These are phyloP conservation scores for Lymantria monacha DNA, from an alignment of 2,888 invertebrate species.

Conservation along the genomic window DNA sequence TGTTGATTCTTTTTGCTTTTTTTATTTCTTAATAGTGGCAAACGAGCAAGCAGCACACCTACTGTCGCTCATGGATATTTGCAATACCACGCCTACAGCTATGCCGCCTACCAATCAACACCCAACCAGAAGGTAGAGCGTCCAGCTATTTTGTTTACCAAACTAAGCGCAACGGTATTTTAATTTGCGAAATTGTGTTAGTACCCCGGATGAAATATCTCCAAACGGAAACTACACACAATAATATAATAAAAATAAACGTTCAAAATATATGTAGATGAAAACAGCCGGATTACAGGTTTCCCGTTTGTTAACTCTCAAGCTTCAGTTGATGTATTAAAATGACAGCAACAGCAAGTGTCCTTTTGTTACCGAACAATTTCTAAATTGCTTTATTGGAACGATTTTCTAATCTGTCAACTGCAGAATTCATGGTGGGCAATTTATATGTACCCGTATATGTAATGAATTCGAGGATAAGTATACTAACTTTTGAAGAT, in stretches of 20 bases:
- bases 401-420: constrained; percentile 38
- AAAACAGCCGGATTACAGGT: background rate
- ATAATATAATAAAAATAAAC: background rate
- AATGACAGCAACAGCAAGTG: constrained; percentile 16
- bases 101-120: too few species aligned
- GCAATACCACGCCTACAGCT: too few species aligned
- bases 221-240: too few species aligned
- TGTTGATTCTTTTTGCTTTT: too few species aligned
- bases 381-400: constrained; percentile 25
- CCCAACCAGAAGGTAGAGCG: too few species aligned
- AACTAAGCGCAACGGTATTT: too few species aligned
- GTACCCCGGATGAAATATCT: too few species aligned
- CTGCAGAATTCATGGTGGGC: constrained; percentile 16
- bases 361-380: constrained; percentile 21
- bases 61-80: too few species aligned
- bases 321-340: constrained; percentile 8
- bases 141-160: too few species aligned
- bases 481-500: background rate
- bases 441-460: constrained; percentile 9
- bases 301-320: constrained; percentile 3
- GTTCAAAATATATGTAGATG: background rate
- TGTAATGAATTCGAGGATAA: background rate
- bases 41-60: too few species aligned
- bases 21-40: too few species aligned
- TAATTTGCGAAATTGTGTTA: too few species aligned